These are phyloP conservation scores for Agonopterix alstromeriana DNA, from an alignment of 2,888 invertebrate species.

Conservation along the genomic window DNA sequence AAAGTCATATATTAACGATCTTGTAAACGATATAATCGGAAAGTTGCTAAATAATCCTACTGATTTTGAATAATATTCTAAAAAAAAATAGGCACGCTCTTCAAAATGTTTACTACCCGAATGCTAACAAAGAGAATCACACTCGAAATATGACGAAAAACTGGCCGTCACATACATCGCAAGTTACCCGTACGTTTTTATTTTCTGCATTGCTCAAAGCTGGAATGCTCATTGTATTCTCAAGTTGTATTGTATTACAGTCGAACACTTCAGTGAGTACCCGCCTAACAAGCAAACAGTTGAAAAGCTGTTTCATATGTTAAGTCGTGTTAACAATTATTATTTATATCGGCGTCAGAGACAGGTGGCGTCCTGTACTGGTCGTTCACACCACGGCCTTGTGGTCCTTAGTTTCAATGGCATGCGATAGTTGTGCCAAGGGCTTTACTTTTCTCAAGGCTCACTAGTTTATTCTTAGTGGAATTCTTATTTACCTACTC, in stretches of 20 bases:
- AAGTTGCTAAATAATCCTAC: too few relatives aligned
- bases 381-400: constrained; percentile 68
- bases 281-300: constrained; percentile 22
- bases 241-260: not conserved
- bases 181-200: too few relatives aligned
- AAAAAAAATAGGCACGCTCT: too few relatives aligned
- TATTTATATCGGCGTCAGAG: constrained; percentile 42
- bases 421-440: constrained; percentile 48
- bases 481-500: too few relatives aligned
- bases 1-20: too few relatives aligned
- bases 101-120: too few relatives aligned
- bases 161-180: too few relatives aligned
- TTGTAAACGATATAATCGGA: too few relatives aligned
- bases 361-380: constrained; percentile 66
- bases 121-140: too few relatives aligned
- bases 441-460: constrained; percentile 54
- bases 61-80: too few relatives aligned
- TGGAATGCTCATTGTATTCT: not conserved
- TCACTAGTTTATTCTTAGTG: constrained; percentile 30
- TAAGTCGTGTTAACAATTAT: constrained; percentile 31
- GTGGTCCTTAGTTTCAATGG: constrained; percentile 56
- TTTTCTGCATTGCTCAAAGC: too few relatives aligned
- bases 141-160: too few relatives aligned
- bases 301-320: constrained; percentile 23
- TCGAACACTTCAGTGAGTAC: constrained; percentile 3